Base-by-base conservation (phyloP, 1,140 invertebrate genomes). In the Tetramorium alpestre region DNA sequence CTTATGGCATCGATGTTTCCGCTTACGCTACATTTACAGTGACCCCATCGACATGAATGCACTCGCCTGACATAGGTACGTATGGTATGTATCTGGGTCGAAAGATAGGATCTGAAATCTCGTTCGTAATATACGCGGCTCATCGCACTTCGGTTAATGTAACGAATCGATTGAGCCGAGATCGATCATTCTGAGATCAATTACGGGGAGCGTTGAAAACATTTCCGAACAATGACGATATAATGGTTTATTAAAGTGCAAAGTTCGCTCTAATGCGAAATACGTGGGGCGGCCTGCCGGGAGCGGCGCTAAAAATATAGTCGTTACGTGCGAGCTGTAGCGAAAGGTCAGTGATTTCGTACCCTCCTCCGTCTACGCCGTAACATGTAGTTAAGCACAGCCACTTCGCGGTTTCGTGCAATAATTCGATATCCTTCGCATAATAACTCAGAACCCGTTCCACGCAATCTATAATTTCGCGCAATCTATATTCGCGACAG, bases 11-110 rank as follows among this genome's bases (percentile, higher is more conserved):
- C 38, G 47, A 44, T 75, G 75, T 25, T 77, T 49, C 67, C 70
- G 86, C 85, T 91, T 69, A 76, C 58, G 69, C 89, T 80, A 89
- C 87, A 89, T 89, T 89, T 89, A n/a, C 77, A 56, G 62, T 72
- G 54, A 70, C 70, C 78, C 69, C 51, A 13, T 73, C 67, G 41
- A 25, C 78, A 70, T 81, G 65, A 75, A 33, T 47, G 69, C 69
- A 18, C 25, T 11, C 41, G 67, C 69, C 38, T 47, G 25, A 47
- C 18, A 54, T 10, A n/a, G 16, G 25, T 58, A 51, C 49, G 69
- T 58, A 72, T 47, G 25, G 69, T 58, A 81, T 58, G 25, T 82
- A 82, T 73, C 67, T 75, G 25, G 69, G 80, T 75, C 69, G 80
- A 67, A 75, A 60, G 69, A 75, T 62, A 81, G 18, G 16, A 16